These are phyloP conservation scores for Melinaea marsaeus DNA, from an alignment of 2,888 invertebrate genomes.

Conservation along the genomic window DNA sequence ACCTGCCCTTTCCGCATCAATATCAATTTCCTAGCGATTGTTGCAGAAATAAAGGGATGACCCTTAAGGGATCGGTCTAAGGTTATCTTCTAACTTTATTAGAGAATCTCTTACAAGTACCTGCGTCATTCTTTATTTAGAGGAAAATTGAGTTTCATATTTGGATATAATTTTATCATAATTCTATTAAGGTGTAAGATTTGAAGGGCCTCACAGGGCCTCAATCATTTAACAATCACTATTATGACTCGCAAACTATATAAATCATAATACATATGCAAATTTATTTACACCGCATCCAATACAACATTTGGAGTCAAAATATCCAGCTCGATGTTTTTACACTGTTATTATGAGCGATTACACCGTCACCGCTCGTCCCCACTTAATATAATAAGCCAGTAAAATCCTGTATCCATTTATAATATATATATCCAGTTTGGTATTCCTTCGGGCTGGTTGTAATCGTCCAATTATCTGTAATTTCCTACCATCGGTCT, in stretches of 20 bases:
- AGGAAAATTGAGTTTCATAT: slow-evolving; percentile 2
- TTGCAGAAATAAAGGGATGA: slow-evolving; percentile 78
- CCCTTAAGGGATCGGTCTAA: slow-evolving; percentile 68
- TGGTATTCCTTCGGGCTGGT: slow-evolving; percentile 48
- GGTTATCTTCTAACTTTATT: slow-evolving; percentile 72
- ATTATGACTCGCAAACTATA: slow-evolving; percentile 9
- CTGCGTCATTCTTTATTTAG: slow-evolving; percentile 39
- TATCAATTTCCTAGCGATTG: slow-evolving; percentile 78
- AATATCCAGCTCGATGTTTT: neutral
- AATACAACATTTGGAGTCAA: slow-evolving; percentile 8
- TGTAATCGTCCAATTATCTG: slow-evolving; percentile 74
- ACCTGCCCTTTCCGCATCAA: slow-evolving; percentile 77
- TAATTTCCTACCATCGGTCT: slow-evolving; percentile 77
- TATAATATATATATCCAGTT: no score
- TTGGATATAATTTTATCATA: no score
- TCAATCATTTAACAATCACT: slow-evolving; percentile 1
- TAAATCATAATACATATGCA: slow-evolving; percentile 6
- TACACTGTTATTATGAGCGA: slow-evolving; percentile 64
- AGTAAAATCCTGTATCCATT: slow-evolving; percentile 55
- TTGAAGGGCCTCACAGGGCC: neutral
- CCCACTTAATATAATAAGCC: slow-evolving; percentile 77
- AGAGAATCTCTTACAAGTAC: slow-evolving; percentile 54
- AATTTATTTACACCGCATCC: neutral
- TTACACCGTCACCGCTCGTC: slow-evolving; percentile 73
- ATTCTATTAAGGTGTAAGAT: no score